Evolutionary conservation across 2,113 vertebrate species (phyloP), one percentile per base, ranked within the genome.

Genomic region (Speoplatyrhinus poulsoni): DNA sequence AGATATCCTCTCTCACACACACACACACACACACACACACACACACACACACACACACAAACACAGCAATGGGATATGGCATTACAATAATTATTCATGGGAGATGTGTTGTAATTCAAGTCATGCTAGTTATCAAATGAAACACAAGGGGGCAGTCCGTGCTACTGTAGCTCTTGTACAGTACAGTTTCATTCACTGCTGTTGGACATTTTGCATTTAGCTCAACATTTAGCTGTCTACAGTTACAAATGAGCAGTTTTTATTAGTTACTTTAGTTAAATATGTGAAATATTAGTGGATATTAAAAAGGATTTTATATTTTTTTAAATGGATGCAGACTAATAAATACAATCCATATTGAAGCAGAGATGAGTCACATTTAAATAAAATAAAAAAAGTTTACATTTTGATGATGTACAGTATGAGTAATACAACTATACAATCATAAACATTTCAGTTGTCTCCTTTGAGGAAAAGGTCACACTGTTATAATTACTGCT

Each of bases 91-190:
- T 65, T 68, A 63, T 26, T 60, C 5, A 71, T 82, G 71, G 73
- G 66, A 41, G 62, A 76, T 77, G 79, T 67, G 81, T 67, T 17
- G 70, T 66, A 74, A 72, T 41, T 72, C 62, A 56, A 52, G 33
- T 6, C 36, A 1, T 41, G 2, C 0, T 26, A 75, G 41, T 74
- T 1, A 0, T 0, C 0, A 16, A 26, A 11, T 6, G 0, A 4
- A 5, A 3, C 87, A 82, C 72, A 3, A 26, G 88, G 73, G 77
- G 84, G 72, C 68, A 72, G 67, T 54, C 0, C 36, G 52, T 61
- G 10, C 75, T 48, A 12, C 8, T 32, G 3, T 58, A 32, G 56
- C 36, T 41, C 4, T 1, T 3, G 55, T 57, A 17, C 9, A 6
- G 8, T 26, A 4, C 26, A 11, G n/a, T 57, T 7, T 54, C 17